These are phyloP conservation scores for Cephalopholis sonnerati DNA, from an alignment of 2,113 vertebrate genomes.

Conservation along the genomic window DNA sequence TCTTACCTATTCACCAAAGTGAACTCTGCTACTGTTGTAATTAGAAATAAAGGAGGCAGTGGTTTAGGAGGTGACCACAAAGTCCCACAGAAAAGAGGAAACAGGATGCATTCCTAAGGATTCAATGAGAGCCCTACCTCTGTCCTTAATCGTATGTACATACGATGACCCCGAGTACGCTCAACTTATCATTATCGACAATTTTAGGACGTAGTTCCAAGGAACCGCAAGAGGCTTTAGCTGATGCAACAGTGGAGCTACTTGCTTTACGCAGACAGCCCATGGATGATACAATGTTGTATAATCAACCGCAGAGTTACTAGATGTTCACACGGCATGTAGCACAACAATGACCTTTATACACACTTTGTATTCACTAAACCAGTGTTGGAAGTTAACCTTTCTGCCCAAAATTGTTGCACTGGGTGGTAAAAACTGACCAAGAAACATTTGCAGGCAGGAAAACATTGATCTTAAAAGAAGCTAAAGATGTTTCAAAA, in stretches of 20 bases:
- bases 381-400: not conserved
- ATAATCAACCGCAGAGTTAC: not conserved
- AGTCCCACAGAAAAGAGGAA: conserved; percentile 42
- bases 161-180: not conserved
- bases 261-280: conserved; percentile 30
- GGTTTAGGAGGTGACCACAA: conserved; percentile 6
- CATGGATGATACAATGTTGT: conserved; percentile 5
- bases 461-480: not conserved
- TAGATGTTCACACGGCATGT: not conserved
- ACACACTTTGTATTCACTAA: not conserved
- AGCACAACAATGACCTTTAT: not conserved
- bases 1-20: not conserved
- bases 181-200: not conserved
- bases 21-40: conserved; percentile 4
- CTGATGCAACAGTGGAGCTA: conserved; percentile 35
- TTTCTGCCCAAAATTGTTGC: not conserved
- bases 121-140: not conserved
- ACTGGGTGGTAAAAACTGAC: not conserved
- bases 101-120: conserved; percentile 20
- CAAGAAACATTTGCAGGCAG: not conserved
- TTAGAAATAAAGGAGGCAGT: not conserved
- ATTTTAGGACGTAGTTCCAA: conserved; percentile 1
- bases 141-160: not conserved
- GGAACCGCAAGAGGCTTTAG: conserved; percentile 7
- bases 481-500: not conserved